Conservation (phyloP, 1,140 invertebrate species). For the Drosophila lowei region DNA sequence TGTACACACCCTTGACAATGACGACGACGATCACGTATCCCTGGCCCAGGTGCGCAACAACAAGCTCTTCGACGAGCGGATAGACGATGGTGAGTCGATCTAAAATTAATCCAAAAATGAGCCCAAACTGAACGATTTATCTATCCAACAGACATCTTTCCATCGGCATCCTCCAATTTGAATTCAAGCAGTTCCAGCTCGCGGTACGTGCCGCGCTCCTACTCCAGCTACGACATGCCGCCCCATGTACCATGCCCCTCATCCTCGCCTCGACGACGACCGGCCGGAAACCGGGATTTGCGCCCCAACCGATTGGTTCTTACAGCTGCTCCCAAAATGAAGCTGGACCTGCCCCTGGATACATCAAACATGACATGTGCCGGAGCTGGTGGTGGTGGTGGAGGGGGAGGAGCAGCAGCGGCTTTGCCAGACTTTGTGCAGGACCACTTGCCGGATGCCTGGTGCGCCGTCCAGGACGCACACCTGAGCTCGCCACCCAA, state of each 20-base stretch:
- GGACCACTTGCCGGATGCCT: constrained; percentile 85
- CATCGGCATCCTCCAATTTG: constrained; percentile 56
- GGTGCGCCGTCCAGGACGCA: constrained; percentile 78
- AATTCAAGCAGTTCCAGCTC: constrained; percentile 40
- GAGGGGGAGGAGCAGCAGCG: constrained; percentile 58
- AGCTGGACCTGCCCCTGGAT: constrained; percentile 70
- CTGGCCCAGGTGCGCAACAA: constrained; percentile 63
- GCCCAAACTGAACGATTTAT: background rate
- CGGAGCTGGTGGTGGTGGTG: constrained; percentile 36
- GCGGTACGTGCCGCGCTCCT: constrained; percentile 75
- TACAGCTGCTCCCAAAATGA: constrained; percentile 60
- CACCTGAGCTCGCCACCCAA: constrained; percentile 77
- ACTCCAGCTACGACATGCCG: constrained; percentile 81
- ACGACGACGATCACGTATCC: constrained; percentile 59
- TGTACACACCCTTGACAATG: constrained; percentile 42
- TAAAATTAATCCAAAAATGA: no score
- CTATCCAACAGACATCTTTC: constrained; percentile 56
- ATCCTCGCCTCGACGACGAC: constrained; percentile 65
- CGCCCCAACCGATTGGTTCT: constrained; percentile 69
- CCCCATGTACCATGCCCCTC: constrained; percentile 32
- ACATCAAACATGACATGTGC: constrained; percentile 23
- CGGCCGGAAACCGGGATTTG: constrained; percentile 43
- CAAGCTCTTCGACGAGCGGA: constrained; percentile 63
- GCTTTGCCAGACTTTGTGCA: constrained; percentile 86
- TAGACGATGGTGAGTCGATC: constrained; percentile 55